phyloP scores from a whole-genome alignment of 2,113 vertebrate genomes.

The Eolophus roseicapilla region DNA sequence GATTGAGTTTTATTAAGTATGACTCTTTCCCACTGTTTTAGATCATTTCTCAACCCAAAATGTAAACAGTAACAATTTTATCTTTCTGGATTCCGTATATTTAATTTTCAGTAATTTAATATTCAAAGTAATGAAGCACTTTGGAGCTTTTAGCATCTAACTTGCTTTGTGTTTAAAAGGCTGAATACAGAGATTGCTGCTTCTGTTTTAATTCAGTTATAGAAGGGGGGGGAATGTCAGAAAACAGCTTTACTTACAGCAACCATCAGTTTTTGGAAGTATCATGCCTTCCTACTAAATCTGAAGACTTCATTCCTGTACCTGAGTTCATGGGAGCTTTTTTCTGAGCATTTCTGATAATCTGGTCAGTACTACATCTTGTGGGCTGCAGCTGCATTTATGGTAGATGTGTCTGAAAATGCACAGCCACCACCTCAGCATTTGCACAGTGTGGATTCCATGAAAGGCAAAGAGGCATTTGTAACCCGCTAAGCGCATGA shows the following conservation, averaged over 20 bases:
- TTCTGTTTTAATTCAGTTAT: background rate
- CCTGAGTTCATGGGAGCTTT: background rate
- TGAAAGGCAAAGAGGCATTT: background rate
- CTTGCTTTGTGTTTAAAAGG: background rate
- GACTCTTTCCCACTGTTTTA: background rate
- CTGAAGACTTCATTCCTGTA: background rate
- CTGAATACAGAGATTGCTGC: background rate
- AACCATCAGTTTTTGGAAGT: background rate
- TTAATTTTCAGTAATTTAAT: background rate
- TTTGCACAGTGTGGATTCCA: background rate
- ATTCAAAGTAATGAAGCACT: background rate
- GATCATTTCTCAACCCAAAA: background rate
- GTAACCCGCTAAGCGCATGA: accelerated
- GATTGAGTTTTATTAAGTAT: background rate
- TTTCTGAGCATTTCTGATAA: background rate
- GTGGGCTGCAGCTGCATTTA: background rate
- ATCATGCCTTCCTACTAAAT: background rate
- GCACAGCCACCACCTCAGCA: background rate
- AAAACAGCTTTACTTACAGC: background rate
- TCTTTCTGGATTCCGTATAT: background rate
- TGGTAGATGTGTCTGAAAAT: background rate
- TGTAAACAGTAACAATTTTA: background rate
- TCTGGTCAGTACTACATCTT: background rate
- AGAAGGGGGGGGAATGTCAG: background rate
- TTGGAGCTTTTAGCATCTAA: background rate